Evolutionary conservation across 2,113 vertebrate species (phyloP).

Genomic region (Prietella phreatophila): DNA sequence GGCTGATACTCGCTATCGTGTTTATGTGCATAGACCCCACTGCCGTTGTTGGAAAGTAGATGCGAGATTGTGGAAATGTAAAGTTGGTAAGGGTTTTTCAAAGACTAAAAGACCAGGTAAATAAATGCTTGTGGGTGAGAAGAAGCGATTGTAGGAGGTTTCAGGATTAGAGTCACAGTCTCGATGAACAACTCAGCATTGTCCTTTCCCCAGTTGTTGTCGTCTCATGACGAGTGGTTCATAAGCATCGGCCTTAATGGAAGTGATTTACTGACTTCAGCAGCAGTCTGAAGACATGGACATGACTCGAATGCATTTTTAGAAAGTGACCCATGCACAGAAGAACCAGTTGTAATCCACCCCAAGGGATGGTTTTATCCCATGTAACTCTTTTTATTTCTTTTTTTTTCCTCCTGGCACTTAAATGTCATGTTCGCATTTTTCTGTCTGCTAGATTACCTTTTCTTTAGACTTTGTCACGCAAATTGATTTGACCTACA

Average conservation of each 20-base stretch:
- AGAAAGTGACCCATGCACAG: background rate
- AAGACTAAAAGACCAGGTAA: background rate
- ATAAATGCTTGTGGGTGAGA: background rate
- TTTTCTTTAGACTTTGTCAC: conserved; percentile 10
- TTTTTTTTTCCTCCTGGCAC: no score
- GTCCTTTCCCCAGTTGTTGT: background rate
- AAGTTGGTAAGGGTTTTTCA: background rate
- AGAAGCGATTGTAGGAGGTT: background rate
- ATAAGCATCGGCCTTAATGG: background rate
- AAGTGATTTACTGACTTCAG: background rate
- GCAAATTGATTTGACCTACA: conserved; percentile 9
- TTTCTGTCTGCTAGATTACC: background rate
- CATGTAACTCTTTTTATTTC: background rate
- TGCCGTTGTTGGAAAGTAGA: background rate
- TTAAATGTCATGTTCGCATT: background rate
- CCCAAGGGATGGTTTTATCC: background rate
- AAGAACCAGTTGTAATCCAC: no score
- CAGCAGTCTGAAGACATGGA: background rate
- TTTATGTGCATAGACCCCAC: background rate
- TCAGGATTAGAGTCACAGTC: background rate
- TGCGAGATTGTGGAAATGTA: background rate
- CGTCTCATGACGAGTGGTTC: background rate
- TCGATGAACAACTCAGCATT: background rate
- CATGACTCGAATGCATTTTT: background rate
- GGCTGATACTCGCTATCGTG: no score